A percentile compares a stretch with the other conserved stretches of the same genome.
phyloP scores from a whole-genome alignment of 2,113 vertebrate species.

The Ctenodactylus gundi region DNA sequence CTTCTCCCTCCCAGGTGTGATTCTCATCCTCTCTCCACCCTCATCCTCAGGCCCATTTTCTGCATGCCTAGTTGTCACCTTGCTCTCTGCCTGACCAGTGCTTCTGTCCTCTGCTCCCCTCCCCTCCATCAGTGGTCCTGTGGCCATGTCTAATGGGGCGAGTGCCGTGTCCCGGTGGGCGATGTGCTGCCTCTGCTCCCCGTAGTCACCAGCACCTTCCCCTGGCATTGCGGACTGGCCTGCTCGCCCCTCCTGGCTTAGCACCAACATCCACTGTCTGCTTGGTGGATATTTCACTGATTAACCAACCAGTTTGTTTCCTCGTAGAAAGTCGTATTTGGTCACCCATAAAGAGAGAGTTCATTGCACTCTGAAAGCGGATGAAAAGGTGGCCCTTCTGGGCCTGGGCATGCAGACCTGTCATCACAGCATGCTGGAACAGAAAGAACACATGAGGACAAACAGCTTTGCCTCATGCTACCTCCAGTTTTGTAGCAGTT shows the following conservation, averaged over 20 bases:
- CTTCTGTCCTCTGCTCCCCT: background rate
- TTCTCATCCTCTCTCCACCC: background rate
- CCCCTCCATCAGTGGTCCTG: background rate
- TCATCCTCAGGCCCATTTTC: background rate
- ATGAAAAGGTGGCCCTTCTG: background rate
- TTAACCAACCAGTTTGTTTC: background rate
- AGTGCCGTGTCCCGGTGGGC: accelerated
- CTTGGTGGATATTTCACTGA: background rate
- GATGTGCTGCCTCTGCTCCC: background rate
- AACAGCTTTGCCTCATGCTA: background rate
- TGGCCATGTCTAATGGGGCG: background rate
- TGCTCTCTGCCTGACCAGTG: background rate
- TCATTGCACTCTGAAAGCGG: background rate
- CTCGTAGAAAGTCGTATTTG: background rate
- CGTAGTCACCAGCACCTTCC: background rate
- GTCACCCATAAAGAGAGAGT: background rate
- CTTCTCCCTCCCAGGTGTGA: background rate
- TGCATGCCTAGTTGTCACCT: background rate
- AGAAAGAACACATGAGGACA: background rate
- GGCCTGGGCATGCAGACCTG: too few species aligned
- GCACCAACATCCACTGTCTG: too few species aligned
- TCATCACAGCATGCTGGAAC: too few species aligned
- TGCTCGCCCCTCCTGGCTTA: background rate
- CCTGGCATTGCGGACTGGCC: background rate
- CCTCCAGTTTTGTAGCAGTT: background rate